phyloP scores from a whole-genome alignment of 2,888 invertebrate species.

The Cryptocheilus praepositus region DNA sequence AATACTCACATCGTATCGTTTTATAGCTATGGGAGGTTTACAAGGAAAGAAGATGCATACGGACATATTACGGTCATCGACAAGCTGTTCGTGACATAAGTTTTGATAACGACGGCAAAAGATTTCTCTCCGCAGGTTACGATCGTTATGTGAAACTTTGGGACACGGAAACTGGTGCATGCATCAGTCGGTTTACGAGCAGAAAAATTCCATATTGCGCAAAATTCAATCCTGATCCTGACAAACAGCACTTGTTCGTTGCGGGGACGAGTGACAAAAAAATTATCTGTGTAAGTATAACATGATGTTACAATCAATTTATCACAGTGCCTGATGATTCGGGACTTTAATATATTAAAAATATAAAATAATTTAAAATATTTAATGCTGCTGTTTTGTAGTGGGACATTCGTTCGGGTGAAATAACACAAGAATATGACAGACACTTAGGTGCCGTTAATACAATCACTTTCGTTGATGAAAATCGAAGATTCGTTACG shows the following conservation, averaged over 20 bases:
- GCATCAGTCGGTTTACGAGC: slow-evolving; percentile 91
- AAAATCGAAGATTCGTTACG: slow-evolving; percentile 97
- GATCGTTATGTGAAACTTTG: slow-evolving; percentile 98
- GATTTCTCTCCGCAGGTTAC: slow-evolving; percentile 97
- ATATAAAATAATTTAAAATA: too few relatives aligned
- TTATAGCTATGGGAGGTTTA: slow-evolving; percentile 97
- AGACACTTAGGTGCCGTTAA: slow-evolving; percentile 99
- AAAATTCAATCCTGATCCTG: slow-evolving; percentile 97
- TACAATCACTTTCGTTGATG: slow-evolving; percentile 99
- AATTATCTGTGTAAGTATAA: slow-evolving; percentile 93
- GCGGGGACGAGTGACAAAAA: slow-evolving; percentile 99
- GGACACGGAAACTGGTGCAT: slow-evolving; percentile 98
- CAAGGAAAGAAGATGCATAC: slow-evolving; percentile 92
- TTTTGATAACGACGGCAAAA: slow-evolving; percentile 95
- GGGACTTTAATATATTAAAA: too few relatives aligned
- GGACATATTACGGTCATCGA: slow-evolving; percentile 97
- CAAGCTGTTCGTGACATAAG: slow-evolving; percentile 97
- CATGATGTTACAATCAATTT: too few relatives aligned
- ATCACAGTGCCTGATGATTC: too few relatives aligned
- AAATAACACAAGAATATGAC: slow-evolving; percentile 98
- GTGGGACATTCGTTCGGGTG: slow-evolving; percentile 98
- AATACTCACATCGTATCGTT: slow-evolving; percentile 7
- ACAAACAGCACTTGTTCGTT: slow-evolving; percentile 98
- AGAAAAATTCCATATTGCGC: slow-evolving; percentile 98
- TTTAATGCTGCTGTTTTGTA: slow-evolving; percentile 72